These are phyloP conservation scores for Etia nguti DNA, from an alignment of 2,113 vertebrate genomes.

Conservation along the genomic window DNA sequence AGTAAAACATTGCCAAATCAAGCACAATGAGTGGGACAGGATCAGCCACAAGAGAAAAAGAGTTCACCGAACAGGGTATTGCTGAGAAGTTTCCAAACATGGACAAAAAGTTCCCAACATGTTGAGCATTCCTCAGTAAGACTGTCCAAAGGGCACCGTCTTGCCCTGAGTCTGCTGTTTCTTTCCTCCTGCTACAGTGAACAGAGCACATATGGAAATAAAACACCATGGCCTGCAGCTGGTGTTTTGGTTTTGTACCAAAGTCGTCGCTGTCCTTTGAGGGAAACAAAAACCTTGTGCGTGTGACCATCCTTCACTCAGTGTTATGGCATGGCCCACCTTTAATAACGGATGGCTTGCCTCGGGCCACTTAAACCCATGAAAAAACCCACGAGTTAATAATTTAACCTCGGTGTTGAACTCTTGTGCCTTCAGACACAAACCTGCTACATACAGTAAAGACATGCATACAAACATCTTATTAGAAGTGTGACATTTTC, in stretches of 20 bases:
- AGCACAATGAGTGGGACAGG: neutral
- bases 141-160: slow-evolving; percentile 51
- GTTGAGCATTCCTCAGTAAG: slow-evolving; percentile 53
- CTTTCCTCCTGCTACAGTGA: slow-evolving; percentile 26
- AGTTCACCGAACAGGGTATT: neutral
- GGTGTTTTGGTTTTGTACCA: slow-evolving; percentile 58
- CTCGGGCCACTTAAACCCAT: neutral
- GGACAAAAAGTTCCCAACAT: slow-evolving; percentile 50
- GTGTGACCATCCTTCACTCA: slow-evolving; percentile 31
- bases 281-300: slow-evolving; percentile 29
- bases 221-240: slow-evolving; percentile 52
- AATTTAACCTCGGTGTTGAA: slow-evolving; percentile 7
- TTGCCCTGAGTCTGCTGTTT: slow-evolving; percentile 37
- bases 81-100: slow-evolving; percentile 51
- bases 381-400: slow-evolving; percentile 26
- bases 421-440: slow-evolving; percentile 7
- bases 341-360: neutral
- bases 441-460: slow-evolving; percentile 27
- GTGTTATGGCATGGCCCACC: slow-evolving; percentile 4
- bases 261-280: slow-evolving; percentile 52
- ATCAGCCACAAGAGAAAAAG: neutral
- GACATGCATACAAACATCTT: slow-evolving; percentile 19
- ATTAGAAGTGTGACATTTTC: slow-evolving; percentile 17
- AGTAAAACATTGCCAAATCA: neutral
- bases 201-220: slow-evolving; percentile 41